Percentiles rank a stretch among this genome's conserved stretches.
These are phyloP conservation scores for Eublepharis macularius DNA, from an alignment of 2,113 vertebrate species.

Conservation along the genomic window DNA sequence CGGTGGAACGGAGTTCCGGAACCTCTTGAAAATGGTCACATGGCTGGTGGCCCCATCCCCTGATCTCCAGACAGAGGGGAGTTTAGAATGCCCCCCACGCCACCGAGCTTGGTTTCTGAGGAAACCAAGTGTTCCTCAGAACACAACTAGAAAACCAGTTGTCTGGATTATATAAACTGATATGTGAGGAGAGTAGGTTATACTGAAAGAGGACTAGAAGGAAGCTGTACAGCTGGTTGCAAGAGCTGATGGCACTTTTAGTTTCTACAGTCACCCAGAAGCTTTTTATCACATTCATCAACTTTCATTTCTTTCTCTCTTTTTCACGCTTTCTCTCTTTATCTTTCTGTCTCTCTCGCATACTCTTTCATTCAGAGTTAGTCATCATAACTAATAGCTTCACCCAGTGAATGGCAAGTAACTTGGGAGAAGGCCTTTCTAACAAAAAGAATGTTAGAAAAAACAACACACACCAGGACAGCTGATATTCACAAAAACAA, in stretches of 20 bases:
- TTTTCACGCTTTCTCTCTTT: background rate
- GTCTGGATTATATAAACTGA: no score
- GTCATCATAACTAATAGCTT: background rate
- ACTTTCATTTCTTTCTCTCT: no score
- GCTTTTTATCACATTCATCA: background rate
- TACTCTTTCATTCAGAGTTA: background rate
- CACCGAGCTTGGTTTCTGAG: no score
- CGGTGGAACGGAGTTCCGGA: no score
- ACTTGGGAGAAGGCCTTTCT: background rate
- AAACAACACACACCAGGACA: background rate
- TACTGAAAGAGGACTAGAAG: background rate
- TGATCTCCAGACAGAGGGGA: no score
- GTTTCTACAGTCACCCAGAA: background rate
- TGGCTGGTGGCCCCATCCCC: no score
- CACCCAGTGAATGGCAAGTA: background rate
- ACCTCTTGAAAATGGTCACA: no score
- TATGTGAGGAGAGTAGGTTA: background rate
- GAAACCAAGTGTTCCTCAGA: no score
- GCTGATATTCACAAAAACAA: background rate
- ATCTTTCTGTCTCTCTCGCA: background rate
- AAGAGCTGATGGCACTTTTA: background rate
- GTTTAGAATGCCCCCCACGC: no score
- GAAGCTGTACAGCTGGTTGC: background rate
- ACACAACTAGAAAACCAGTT: no score
- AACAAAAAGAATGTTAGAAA: fast-evolving